A percentile compares a stretch with the other conserved stretches of the same genome.
Conservation (phyloP, 2,888 invertebrate species). For the Parnassius glacialis region DNA sequence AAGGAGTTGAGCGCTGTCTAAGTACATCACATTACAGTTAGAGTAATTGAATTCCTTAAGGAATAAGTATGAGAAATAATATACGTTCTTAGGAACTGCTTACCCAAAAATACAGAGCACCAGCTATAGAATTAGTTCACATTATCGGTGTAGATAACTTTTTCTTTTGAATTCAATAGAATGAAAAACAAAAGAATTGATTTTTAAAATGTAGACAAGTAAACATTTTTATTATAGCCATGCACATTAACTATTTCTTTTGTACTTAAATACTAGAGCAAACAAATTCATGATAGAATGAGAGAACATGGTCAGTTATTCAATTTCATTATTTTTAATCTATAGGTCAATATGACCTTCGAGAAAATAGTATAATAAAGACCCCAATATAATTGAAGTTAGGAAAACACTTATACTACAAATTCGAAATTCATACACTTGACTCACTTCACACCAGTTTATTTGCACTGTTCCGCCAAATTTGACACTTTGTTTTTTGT, state of each 20-base stretch:
- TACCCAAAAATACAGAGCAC: conserved; percentile 21
- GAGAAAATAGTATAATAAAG: conserved; percentile 6
- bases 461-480: conserved; percentile 11
- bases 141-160: background rate
- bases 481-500: conserved; percentile 23
- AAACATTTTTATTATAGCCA: background rate
- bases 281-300: background rate
- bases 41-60: conserved; percentile 12
- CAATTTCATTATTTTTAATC: background rate
- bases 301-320: conserved; percentile 3
- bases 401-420: conserved; percentile 18
- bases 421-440: conserved; percentile 21
- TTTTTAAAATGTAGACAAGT: background rate
- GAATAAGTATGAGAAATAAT: conserved; percentile 17
- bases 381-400: conserved; percentile 25
- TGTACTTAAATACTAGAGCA: conserved; percentile 3
- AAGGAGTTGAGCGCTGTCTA: conserved; percentile 32
- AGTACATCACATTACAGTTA: conserved; percentile 32
- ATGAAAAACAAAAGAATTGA: background rate
- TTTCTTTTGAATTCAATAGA: too few species aligned
- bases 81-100: conserved; percentile 25
- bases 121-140: background rate
- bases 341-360: conserved; percentile 20
- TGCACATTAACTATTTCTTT: conserved; percentile 6
- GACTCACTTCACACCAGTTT: conserved; percentile 5